These are phyloP conservation scores for Darevskia mixta DNA, from an alignment of 2,797 vertebrate genomes.

Conservation along the genomic window DNA sequence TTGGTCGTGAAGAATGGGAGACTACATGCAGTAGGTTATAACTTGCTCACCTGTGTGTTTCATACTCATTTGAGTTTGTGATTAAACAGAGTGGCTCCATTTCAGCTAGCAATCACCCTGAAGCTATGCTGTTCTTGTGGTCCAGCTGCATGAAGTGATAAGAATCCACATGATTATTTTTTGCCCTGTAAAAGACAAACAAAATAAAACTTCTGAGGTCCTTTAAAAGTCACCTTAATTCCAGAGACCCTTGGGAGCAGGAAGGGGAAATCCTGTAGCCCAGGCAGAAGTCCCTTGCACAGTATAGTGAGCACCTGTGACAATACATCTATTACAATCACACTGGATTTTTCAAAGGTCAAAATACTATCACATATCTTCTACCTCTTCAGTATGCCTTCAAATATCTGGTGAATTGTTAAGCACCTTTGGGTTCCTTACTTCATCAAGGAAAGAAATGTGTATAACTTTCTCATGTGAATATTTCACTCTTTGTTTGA, in stretches of 20 bases:
- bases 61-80: background rate
- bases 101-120: constrained; percentile 17
- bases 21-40: background rate
- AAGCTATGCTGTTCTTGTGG: background rate
- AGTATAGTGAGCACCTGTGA: background rate
- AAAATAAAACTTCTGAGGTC: background rate
- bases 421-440: background rate
- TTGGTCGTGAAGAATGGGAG: background rate
- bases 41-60: background rate
- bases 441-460: background rate
- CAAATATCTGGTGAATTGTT: background rate
- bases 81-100: background rate
- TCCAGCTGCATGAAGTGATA: background rate
- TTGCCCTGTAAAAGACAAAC: background rate
- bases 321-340: background rate
- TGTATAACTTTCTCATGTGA: background rate
- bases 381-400: background rate
- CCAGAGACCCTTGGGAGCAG: too few relatives aligned
- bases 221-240: background rate
- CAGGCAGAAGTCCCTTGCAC: too few relatives aligned
- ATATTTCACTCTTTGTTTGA: background rate
- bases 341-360: background rate
- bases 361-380: background rate
- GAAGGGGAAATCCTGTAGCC: too few relatives aligned
- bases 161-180: background rate